These are phyloP conservation scores for Epirrhoe tristata DNA, from an alignment of 2,888 invertebrate species.

Conservation along the genomic window DNA sequence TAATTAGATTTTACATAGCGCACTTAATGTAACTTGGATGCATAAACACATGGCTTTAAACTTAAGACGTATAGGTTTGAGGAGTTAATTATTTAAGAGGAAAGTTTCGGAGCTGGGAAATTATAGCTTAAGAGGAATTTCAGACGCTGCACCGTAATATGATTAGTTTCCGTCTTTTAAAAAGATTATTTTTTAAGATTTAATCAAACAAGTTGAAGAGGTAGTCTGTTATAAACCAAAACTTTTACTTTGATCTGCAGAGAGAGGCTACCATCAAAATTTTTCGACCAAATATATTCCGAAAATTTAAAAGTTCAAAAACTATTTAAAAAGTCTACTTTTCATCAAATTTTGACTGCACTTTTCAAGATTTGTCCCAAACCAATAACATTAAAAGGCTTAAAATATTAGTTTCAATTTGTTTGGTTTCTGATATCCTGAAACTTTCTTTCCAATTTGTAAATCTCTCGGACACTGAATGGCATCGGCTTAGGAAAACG, in stretches of 20 bases:
- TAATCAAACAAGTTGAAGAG: too few species aligned
- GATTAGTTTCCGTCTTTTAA: not conserved
- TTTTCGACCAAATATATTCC: too few species aligned
- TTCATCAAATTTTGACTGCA: not conserved
- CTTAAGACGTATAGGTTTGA: constrained; percentile 24
- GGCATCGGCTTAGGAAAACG: too few species aligned
- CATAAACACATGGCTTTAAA: constrained; percentile 33
- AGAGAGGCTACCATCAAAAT: too few species aligned
- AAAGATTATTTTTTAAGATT: not conserved
- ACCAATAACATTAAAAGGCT: constrained; percentile 15
- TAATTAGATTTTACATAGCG: constrained; percentile 63
- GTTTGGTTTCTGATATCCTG: constrained; percentile 14
- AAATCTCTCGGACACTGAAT: too few species aligned
- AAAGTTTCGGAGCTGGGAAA: constrained; percentile 23
- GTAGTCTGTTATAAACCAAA: too few species aligned
- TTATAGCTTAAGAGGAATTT: constrained; percentile 7
- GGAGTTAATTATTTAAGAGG: constrained; percentile 28
- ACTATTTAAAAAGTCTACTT: not conserved
- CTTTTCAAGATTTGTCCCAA: not conserved
- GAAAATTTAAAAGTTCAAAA: too few species aligned
- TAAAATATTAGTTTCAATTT: constrained; percentile 29
- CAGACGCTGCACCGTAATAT: constrained; percentile 2
- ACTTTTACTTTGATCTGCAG: too few species aligned
- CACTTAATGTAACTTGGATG: constrained; percentile 28
- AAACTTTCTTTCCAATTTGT: not conserved